Evolutionary conservation across 2,797 vertebrate species (phyloP).

Genomic region (Prunella strophiata): DNA sequence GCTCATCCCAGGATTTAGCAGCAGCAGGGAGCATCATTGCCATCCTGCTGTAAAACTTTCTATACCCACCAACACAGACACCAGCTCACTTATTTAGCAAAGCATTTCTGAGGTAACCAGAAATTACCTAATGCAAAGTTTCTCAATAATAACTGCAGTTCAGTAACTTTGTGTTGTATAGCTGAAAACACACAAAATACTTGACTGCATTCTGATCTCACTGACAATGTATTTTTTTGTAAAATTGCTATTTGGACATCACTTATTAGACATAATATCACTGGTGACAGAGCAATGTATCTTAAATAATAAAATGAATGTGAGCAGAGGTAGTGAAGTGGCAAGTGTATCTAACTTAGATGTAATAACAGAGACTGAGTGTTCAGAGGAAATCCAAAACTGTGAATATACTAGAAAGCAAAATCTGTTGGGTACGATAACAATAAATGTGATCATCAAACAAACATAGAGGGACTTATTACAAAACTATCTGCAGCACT

Average conservation of each 20-base stretch:
- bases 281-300: neutral
- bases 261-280: neutral
- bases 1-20: neutral
- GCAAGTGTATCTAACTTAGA: neutral
- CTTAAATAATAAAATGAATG: neutral
- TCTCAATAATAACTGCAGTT: neutral
- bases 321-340: neutral
- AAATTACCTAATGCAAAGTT: neutral
- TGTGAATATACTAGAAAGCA: neutral
- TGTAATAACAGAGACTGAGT: neutral
- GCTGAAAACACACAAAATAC: neutral
- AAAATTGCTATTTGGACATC: neutral
- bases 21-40: neutral
- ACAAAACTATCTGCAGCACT: slow-evolving; percentile 24
- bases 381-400: slow-evolving; percentile 10
- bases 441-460: slow-evolving; percentile 42
- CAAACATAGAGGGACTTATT: slow-evolving; percentile 33
- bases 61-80: rapidly evolving
- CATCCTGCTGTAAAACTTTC: neutral
- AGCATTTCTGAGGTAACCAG: neutral
- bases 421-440: slow-evolving; percentile 40
- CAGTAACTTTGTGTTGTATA: neutral
- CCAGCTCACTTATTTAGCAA: neutral
- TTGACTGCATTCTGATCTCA: neutral
- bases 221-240: neutral